Base-by-base conservation (phyloP, 2,888 invertebrate genomes). In the Amiota communis region DNA sequence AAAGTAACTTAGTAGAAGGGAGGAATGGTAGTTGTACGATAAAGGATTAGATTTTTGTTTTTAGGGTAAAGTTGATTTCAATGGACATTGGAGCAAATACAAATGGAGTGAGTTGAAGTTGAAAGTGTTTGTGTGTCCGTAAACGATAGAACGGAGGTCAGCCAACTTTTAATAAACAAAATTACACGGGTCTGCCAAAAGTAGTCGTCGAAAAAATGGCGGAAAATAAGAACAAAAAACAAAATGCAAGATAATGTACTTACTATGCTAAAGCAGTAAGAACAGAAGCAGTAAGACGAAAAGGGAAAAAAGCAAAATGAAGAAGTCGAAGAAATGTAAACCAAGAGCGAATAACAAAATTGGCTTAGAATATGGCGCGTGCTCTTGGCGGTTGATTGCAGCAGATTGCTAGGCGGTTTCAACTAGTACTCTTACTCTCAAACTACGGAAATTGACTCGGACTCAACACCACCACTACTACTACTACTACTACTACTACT, bases 91-190 rank as follows among this genome's bases (percentile, higher is more conserved):
- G 82, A 76, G 75, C 76, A 81, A 75, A 81, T 75, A 59, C 74
- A 73, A 78, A 76, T 79, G 78, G n/a, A 75, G 72, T n/a, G 46
- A 47, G 49, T 13, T 48, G 51, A 48, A 67, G 56, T 56, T 17
- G 56, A 56, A 56, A 56, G 17, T 56, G 56, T 15, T 36, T 36
- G 8, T 36, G 36, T 36, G 8, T 2, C 3, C 36, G 6, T 36
- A 6, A 4, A 1, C 56, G 17, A n/a, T 2, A 59, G 57, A 36
- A 11, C 57, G 74, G 72, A 77, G 80, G 81, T 82, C 85, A 83
- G 79, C 77, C 74, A 83, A 85, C 84, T 83, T 85, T 85, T 83
- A 83, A 83, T 83, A 83, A 83, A 83, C 85, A 82, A 83, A 83
- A 83, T 83, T 84, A 84, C 78, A 80, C 76, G 72, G 78, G 78